Percentiles rank a stretch among this genome's conserved stretches.
phyloP scores from a whole-genome alignment of 2,888 invertebrate species.

The Synergus gifuensis region DNA sequence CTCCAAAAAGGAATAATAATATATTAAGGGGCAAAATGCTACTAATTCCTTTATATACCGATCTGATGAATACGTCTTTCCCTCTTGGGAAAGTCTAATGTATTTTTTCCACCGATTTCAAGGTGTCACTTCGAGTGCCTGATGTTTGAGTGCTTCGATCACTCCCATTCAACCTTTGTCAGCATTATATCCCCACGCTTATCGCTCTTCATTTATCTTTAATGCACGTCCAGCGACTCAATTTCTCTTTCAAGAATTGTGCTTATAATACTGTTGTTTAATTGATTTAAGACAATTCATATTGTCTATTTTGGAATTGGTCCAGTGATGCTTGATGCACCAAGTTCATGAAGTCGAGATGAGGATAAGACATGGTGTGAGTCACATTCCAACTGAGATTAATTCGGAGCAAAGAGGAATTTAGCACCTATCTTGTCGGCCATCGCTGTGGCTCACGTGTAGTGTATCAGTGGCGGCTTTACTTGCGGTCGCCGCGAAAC shows the following conservation, averaged over 20 bases:
- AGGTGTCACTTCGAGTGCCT: slow-evolving; percentile 53
- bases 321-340: slow-evolving; percentile 6
- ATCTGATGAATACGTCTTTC: slow-evolving; percentile 65
- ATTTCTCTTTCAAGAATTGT: background rate
- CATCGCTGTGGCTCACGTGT: slow-evolving; percentile 55
- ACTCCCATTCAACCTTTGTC: slow-evolving; percentile 26
- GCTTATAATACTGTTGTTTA: background rate
- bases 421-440: slow-evolving; percentile 72
- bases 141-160: slow-evolving; percentile 32
- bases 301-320: slow-evolving; percentile 4
- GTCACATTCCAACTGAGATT: slow-evolving; percentile 75
- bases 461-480: slow-evolving; percentile 44
- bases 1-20: slow-evolving; percentile 72
- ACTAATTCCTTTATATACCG: slow-evolving; percentile 72
- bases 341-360: slow-evolving; percentile 25
- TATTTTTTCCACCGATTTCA: slow-evolving; percentile 64
- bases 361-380: slow-evolving; percentile 62
- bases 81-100: slow-evolving; percentile 71
- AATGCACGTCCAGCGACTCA: background rate
- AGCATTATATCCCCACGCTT: slow-evolving; percentile 3
- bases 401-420: slow-evolving; percentile 76
- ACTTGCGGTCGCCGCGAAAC: slow-evolving; percentile 55
- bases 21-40: slow-evolving; percentile 76
- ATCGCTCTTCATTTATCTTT: background rate
- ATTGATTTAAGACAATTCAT: slow-evolving; percentile 16